These are phyloP conservation scores for Epinotia brunnichana DNA, from an alignment of 2,888 invertebrate species.

Conservation along the genomic window DNA sequence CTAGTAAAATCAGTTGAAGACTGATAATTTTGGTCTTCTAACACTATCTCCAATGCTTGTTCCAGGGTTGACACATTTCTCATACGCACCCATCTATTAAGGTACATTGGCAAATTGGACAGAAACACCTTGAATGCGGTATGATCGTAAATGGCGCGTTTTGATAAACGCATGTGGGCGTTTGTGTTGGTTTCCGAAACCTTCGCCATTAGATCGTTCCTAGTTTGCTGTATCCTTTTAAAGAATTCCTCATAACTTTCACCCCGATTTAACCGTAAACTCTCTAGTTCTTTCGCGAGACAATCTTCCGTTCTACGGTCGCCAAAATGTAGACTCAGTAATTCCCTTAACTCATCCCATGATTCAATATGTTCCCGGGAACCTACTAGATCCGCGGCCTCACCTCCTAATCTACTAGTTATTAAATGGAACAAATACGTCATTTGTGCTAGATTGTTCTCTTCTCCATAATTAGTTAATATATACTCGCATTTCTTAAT, in stretches of 20 bases:
- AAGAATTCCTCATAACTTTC: conserved; percentile 46
- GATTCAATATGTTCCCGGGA: conserved; percentile 40
- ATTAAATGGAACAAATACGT: conserved; percentile 44
- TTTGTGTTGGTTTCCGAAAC: conserved; percentile 27
- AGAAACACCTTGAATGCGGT: conserved; percentile 43
- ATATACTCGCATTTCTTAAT: conserved; percentile 43
- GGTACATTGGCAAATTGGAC: conserved; percentile 43
- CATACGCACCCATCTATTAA: conserved; percentile 43
- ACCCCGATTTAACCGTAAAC: conserved; percentile 33
- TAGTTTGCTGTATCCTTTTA: conserved; percentile 44
- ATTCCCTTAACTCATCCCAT: conserved; percentile 35
- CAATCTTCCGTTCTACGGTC: conserved; percentile 45
- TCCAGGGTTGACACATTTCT: conserved; percentile 37
- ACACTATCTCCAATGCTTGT: conserved; percentile 42
- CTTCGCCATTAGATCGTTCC: conserved; percentile 43
- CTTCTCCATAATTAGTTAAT: conserved; percentile 19
- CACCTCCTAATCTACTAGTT: conserved; percentile 42
- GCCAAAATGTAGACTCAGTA: conserved; percentile 41
- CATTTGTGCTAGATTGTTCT: conserved; percentile 19
- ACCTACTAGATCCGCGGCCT: conserved; percentile 43
- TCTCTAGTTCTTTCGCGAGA: conserved; percentile 42
- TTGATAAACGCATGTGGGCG: conserved; percentile 3
- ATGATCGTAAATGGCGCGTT: conserved; percentile 37
- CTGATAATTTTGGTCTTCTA: conserved; percentile 43
- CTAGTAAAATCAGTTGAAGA: conserved; percentile 15